phyloP scores from a whole-genome alignment of 2,797 vertebrate species.

The Caiman crocodilus region DNA sequence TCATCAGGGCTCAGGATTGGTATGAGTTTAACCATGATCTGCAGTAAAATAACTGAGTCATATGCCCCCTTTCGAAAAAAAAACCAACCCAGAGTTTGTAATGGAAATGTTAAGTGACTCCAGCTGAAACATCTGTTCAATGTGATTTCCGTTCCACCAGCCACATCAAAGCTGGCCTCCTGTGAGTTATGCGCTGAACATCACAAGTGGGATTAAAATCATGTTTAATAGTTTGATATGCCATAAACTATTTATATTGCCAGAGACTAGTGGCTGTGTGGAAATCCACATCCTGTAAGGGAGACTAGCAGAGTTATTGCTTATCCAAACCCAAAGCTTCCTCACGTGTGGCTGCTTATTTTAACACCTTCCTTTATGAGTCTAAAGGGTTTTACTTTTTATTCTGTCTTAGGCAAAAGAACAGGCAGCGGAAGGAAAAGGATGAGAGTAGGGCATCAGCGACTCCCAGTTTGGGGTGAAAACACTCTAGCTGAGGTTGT shows the following conservation, averaged over 20 bases:
- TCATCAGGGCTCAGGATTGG: background rate
- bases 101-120: slow-evolving; percentile 69
- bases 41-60: slow-evolving; percentile 75
- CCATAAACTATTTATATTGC: slow-evolving; percentile 81
- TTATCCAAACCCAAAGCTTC: background rate
- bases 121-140: slow-evolving; percentile 81
- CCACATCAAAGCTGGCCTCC: slow-evolving; percentile 81
- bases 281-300: slow-evolving; percentile 47
- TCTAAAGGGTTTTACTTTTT: background rate
- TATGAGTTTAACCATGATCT: slow-evolving; percentile 39
- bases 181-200: slow-evolving; percentile 71
- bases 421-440: background rate
- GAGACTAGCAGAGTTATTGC: slow-evolving; percentile 18
- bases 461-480: background rate
- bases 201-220: slow-evolving; percentile 82
- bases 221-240: slow-evolving; percentile 80
- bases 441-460: background rate
- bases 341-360: background rate
- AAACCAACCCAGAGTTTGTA: slow-evolving; percentile 30
- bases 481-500: background rate
- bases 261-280: slow-evolving; percentile 53
- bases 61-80: slow-evolving; percentile 12
- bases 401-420: background rate
- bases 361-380: background rate
- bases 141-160: slow-evolving; percentile 77